Conservation (phyloP, 2,888 invertebrate genomes). For the Electrophaes corylata region DNA sequence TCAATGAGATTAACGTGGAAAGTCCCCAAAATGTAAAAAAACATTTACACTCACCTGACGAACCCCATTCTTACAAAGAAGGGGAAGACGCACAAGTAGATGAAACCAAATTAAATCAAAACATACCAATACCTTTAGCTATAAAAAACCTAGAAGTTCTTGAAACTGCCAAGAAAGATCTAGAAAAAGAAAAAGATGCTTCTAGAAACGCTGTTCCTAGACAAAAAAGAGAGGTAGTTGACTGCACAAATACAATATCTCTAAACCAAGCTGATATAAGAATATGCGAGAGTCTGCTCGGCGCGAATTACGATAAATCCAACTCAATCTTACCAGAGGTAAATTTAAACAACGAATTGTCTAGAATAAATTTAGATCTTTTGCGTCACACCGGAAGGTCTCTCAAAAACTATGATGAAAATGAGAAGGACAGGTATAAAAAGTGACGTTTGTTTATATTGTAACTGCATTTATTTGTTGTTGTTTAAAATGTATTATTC, state of each 20-base stretch:
- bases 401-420: conserved; percentile 62
- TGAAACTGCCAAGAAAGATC: conserved; percentile 19
- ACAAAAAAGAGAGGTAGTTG: conserved; percentile 67
- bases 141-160: conserved; percentile 41
- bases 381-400: conserved; percentile 65
- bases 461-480: conserved; percentile 43
- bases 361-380: conserved; percentile 53
- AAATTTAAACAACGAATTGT: conserved; percentile 56
- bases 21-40: conserved; percentile 21
- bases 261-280: conserved; percentile 60
- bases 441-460: conserved; percentile 9
- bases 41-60: conserved; percentile 67
- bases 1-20: conserved; percentile 10
- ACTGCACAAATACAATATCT: conserved; percentile 58
- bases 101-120: conserved; percentile 44
- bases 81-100: conserved; percentile 61
- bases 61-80: conserved; percentile 70
- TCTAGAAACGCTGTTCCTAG: conserved; percentile 36
- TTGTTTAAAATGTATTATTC: conserved; percentile 15
- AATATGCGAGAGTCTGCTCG: conserved; percentile 56
- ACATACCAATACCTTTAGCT: conserved; percentile 59
- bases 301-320: conserved; percentile 6
- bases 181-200: conserved; percentile 10
- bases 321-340: conserved; percentile 11
- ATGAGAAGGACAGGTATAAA: conserved; percentile 42